These are phyloP conservation scores for Blera fallax DNA, from an alignment of 2,888 invertebrate species.

Conservation along the genomic window DNA sequence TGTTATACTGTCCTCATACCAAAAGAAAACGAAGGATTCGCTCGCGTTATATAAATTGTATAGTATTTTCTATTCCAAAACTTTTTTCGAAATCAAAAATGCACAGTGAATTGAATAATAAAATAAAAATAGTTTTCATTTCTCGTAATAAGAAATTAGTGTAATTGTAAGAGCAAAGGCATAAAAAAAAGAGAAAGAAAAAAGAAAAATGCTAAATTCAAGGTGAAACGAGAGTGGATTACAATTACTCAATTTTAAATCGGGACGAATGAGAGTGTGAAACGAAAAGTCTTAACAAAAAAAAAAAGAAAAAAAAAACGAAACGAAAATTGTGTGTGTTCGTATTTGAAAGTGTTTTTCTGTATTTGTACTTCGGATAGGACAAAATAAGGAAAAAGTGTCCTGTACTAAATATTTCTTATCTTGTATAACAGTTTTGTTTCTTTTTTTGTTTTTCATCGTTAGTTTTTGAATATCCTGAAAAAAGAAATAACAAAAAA, in stretches of 20 bases:
- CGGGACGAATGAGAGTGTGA: constrained; percentile 68
- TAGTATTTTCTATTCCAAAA: constrained; percentile 33
- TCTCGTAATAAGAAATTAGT: constrained; percentile 12
- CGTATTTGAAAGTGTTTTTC: constrained; percentile 54
- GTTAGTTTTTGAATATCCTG: constrained; percentile 34
- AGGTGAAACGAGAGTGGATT: constrained; percentile 72
- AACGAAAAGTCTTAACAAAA: constrained; percentile 38
- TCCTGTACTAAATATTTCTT: constrained; percentile 61
- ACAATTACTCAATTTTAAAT: constrained; percentile 65
- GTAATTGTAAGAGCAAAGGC: constrained; percentile 15
- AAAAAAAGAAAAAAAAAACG: constrained; percentile 23
- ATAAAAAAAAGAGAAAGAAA: too few relatives aligned
- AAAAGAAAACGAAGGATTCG: constrained; percentile 34
- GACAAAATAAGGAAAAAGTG: constrained; percentile 63
- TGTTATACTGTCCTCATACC: constrained; percentile 56
- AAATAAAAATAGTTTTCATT: constrained; percentile 5
- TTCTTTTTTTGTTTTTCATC: constrained; percentile 35
- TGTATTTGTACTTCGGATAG: constrained; percentile 62
- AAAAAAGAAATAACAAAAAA: constrained; percentile 3
- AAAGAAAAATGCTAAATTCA: constrained; percentile 60
- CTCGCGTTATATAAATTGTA: constrained; percentile 61
- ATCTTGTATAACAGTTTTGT: constrained; percentile 70
- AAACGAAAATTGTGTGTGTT: constrained; percentile 46
- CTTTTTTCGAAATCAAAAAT: constrained; percentile 25
- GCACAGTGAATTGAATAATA: constrained; percentile 55